Percentiles rank a stretch among this genome's conserved stretches.
Conservation (phyloP, 2,797 vertebrate genomes). For the Gobio occitaniae region DNA sequence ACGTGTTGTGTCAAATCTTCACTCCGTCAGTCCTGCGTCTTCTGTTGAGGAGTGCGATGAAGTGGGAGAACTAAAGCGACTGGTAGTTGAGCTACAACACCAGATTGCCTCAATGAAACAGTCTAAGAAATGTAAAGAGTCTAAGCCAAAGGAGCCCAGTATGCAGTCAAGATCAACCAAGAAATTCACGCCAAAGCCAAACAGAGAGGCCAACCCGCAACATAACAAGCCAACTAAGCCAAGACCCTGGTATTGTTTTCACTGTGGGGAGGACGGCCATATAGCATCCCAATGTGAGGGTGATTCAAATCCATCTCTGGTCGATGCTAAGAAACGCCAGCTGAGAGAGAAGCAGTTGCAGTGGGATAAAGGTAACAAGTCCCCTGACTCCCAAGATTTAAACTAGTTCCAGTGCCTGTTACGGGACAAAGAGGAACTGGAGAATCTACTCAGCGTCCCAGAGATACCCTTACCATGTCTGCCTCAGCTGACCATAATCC, state of each 20-base stretch:
- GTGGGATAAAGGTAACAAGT: not conserved
- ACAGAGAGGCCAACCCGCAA: not conserved
- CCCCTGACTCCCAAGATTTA: not conserved
- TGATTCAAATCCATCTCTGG: not conserved
- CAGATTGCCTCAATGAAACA: not conserved
- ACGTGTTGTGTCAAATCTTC: not conserved
- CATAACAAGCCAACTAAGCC: not conserved
- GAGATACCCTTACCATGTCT: not conserved
- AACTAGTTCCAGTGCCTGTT: not conserved
- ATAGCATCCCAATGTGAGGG: not conserved
- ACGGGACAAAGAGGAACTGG: not conserved
- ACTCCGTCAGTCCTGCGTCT: not conserved
- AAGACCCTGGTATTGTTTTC: slow-evolving; percentile 18
- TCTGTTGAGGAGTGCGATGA: not conserved
- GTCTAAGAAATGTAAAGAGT: not conserved
- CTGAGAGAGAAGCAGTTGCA: not conserved
- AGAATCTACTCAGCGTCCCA: not conserved
- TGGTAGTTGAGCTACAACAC: not conserved
- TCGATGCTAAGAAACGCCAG: not conserved
- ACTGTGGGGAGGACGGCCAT: not conserved
- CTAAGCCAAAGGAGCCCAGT: not conserved
- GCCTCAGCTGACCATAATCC: not conserved
- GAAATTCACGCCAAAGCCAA: not conserved
- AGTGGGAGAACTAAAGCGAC: not conserved
- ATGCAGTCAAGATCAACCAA: not conserved